phyloP scores from a whole-genome alignment of 2,797 vertebrate species.

The Tragopan temminckii region DNA sequence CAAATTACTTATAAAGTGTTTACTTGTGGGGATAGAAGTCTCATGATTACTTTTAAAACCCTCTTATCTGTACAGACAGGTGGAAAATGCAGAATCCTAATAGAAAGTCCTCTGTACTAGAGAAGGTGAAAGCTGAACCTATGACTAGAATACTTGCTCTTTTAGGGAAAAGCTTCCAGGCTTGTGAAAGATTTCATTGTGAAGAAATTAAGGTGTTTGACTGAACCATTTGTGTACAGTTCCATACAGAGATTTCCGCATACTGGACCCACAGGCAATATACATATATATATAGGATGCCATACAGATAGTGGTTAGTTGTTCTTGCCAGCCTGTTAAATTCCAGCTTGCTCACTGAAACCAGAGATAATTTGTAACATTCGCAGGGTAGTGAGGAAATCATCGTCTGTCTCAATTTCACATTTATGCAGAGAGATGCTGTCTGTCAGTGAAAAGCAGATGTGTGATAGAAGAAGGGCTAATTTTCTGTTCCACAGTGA shows the following conservation, averaged over 20 bases:
- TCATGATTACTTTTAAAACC: background rate
- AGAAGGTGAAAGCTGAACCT: background rate
- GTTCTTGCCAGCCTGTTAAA: background rate
- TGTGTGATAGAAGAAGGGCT: background rate
- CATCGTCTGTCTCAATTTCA: background rate
- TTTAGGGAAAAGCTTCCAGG: background rate
- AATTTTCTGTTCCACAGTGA: background rate
- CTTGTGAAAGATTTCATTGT: background rate
- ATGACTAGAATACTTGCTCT: background rate
- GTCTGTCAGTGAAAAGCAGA: background rate
- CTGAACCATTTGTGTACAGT: background rate
- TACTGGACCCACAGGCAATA: background rate
- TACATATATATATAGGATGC: background rate
- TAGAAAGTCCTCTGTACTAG: background rate
- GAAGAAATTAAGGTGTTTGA: background rate
- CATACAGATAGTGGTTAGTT: background rate
- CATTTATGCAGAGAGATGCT: background rate
- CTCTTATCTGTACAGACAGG: accelerated
- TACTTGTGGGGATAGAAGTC: background rate
- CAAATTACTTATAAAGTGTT: background rate
- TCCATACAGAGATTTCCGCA: background rate
- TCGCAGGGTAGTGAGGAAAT: background rate
- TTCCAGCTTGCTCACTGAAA: background rate
- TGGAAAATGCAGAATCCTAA: background rate
- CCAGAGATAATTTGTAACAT: background rate